Evolutionary conservation across 2,113 vertebrate genomes (phyloP).

Genomic region (Plestiodon gilberti): DNA sequence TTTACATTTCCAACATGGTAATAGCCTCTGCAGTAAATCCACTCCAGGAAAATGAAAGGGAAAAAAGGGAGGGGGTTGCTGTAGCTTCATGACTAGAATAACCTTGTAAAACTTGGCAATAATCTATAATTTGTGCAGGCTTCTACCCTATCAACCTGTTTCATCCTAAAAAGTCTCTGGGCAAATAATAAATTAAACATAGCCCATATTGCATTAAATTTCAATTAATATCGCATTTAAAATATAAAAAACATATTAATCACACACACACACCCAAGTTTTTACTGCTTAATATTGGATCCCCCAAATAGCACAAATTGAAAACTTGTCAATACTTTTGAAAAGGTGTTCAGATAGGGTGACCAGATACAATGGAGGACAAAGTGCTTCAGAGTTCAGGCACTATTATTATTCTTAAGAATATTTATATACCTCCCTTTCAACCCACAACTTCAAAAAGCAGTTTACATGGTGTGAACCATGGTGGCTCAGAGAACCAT

Average conservation of each 20-base stretch:
- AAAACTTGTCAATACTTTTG: background rate
- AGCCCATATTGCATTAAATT: background rate
- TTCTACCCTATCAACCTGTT: background rate
- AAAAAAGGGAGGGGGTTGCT: background rate
- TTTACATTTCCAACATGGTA: constrained; percentile 55
- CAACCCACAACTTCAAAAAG: no score
- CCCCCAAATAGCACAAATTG: background rate
- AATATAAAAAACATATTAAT: background rate
- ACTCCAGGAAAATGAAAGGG: background rate
- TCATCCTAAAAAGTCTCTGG: background rate
- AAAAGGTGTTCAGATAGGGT: background rate
- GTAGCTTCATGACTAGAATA: background rate
- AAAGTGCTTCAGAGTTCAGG: background rate
- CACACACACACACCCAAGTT: background rate
- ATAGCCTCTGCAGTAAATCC: constrained; percentile 48
- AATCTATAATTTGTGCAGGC: background rate
- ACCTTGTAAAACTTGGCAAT: background rate
- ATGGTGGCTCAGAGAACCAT: no score
- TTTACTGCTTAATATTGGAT: background rate
- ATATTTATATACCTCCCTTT: no score
- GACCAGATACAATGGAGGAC: background rate
- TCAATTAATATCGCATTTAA: background rate
- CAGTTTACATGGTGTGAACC: no score
- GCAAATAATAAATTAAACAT: background rate
- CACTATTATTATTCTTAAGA: no score